phyloP scores from a whole-genome alignment of 2,888 invertebrate genomes.

The Athalia circularis region DNA sequence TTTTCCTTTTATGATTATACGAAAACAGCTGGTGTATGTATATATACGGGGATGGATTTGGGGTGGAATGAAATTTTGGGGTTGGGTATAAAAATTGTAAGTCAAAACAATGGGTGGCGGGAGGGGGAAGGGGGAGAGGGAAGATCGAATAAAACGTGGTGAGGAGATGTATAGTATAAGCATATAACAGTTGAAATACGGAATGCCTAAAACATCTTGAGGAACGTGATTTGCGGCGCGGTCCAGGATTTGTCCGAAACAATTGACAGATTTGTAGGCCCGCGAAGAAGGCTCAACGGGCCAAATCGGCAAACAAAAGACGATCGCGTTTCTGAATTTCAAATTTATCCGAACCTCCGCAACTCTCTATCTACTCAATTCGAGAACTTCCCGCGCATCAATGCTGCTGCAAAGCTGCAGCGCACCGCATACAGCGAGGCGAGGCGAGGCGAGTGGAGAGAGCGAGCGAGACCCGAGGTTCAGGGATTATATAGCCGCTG shows the following conservation, averaged over 20 bases:
- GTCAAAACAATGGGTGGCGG: conserved; percentile 25
- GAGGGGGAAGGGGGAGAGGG: too few relatives aligned
- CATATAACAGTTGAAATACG: too few relatives aligned
- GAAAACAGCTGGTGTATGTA: conserved; percentile 31
- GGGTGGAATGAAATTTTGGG: conserved; percentile 9
- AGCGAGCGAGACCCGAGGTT: too few relatives aligned
- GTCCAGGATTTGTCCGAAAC: conserved; percentile 70
- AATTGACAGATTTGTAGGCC: conserved; percentile 73
- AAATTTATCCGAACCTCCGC: conserved; percentile 61
- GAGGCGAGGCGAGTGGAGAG: too few relatives aligned
- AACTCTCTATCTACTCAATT: not conserved
- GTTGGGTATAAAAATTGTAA: conserved; percentile 22
- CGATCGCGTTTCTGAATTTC: conserved; percentile 70
- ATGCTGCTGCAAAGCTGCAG: too few relatives aligned
- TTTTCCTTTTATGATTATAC: not conserved
- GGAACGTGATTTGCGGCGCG: conserved; percentile 43
- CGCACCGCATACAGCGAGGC: too few relatives aligned
- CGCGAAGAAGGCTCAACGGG: conserved; percentile 55
- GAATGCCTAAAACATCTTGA: conserved; percentile 43
- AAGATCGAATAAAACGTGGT: too few relatives aligned
- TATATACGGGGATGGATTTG: not conserved
- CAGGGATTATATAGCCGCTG: too few relatives aligned
- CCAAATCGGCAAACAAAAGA: conserved; percentile 54
- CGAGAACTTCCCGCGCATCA: too few relatives aligned
- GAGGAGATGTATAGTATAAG: too few relatives aligned